phyloP scores from a whole-genome alignment of 2,888 invertebrate genomes.

The Camptogramma bilineatum region DNA sequence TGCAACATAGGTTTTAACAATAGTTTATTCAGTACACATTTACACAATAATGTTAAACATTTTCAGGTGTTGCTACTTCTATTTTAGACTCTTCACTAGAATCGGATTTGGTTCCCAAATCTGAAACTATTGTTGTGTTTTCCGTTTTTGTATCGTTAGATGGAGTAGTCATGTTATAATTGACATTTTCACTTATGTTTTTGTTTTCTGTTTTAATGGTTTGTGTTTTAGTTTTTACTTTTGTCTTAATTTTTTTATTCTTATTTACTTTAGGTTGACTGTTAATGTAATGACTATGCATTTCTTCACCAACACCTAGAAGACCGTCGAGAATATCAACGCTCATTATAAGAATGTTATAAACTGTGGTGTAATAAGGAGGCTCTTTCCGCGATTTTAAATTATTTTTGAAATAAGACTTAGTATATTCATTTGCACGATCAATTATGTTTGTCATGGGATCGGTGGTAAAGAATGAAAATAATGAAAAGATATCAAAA shows the following conservation, averaged over 20 bases:
- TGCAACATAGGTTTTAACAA: slow-evolving; percentile 44
- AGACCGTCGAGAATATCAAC: slow-evolving; percentile 70
- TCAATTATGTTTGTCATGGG: slow-evolving; percentile 51
- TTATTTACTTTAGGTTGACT: slow-evolving; percentile 40
- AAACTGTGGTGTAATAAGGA: slow-evolving; percentile 64
- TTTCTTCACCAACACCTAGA: slow-evolving; percentile 58
- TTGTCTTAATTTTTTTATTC: slow-evolving; percentile 43
- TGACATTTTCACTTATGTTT: background rate
- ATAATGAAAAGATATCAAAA: slow-evolving; percentile 52
- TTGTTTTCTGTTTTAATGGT: slow-evolving; percentile 42
- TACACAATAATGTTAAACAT: slow-evolving; percentile 3
- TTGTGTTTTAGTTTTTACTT: slow-evolving; percentile 22
- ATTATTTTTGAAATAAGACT: slow-evolving; percentile 57
- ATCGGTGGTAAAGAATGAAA: slow-evolving; percentile 54
- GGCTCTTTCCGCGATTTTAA: slow-evolving; percentile 57
- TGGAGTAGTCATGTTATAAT: background rate
- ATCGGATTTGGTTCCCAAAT: background rate
- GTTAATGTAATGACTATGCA: slow-evolving; percentile 52
- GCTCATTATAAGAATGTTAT: slow-evolving; percentile 65
- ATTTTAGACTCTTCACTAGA: background rate
- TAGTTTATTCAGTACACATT: slow-evolving; percentile 2
- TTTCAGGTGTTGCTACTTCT: slow-evolving; percentile 6
- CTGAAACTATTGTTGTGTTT: background rate
- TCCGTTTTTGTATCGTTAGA: slow-evolving; percentile 1
- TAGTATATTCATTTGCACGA: slow-evolving; percentile 57